Base-by-base conservation (phyloP, 2,113 vertebrate genomes). In the Pleuronectes platessa region DNA sequence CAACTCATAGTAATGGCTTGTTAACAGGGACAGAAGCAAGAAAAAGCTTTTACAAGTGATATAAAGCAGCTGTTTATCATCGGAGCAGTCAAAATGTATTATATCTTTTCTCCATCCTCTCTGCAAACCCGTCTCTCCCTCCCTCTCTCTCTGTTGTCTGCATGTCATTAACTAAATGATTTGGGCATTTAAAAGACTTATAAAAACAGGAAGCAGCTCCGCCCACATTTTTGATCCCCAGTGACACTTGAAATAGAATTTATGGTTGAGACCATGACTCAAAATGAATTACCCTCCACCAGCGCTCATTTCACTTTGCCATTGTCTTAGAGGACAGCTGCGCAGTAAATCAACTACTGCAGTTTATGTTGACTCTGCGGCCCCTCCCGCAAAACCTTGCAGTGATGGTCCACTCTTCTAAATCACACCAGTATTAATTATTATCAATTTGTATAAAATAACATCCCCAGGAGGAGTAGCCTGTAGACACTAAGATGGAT, bases 1-100 rank as follows among this genome's bases (percentile, higher is more conserved):
- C 94, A 95, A 95, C 88, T 96, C 95, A 94, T 91, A 90, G 93
- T 95, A 96, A 96, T 95, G 93, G 93, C 89, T 94, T 96, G 94
- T 95, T 96, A 96, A 96, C 95, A 95, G 93, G 56, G 55, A 93
- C 88, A 90, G 92, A 94, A 95, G 92, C 94, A 95, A 95, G 95
- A 93, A 94, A 89, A 95, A 91, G 93, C 94, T 96, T 95, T 96
- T 94, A 96, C 93, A 94, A 93, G 93, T 93, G 92, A 95, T 95
- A 95, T 96, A 94, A 96, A 95, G 89, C 94, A 95, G 94, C 93
- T 95, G 93, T 95, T 96, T 95, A 82, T 91, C 91, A 92, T 91
- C 94, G 93, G 91, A 93, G 92, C 85, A 90, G 86, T 93, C 92
- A 92, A 92, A 92, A 93, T 95, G 95, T 95, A 95, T 96, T 92